Percentiles rank a stretch among this genome's conserved stretches.
These are phyloP conservation scores for Trichoplusia ni DNA, from an alignment of 1,140 invertebrate species.

Conservation along the genomic window DNA sequence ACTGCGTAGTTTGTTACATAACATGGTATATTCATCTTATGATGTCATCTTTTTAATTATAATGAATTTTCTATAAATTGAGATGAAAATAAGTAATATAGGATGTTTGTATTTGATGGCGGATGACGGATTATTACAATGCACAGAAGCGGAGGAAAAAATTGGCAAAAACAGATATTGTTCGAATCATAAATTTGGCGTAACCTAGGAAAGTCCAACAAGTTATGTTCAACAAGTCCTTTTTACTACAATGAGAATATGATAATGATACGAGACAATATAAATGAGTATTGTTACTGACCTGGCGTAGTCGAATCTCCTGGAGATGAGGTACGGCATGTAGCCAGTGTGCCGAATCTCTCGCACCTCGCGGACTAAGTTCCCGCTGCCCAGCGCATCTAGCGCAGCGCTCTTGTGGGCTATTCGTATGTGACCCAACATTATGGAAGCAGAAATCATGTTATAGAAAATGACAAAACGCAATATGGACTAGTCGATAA, in stretches of 20 bases:
- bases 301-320: constrained; percentile 58
- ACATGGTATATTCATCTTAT: too few relatives aligned
- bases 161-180: too few relatives aligned
- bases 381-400: constrained; percentile 56
- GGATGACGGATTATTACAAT: too few relatives aligned
- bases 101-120: too few relatives aligned
- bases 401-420: constrained; percentile 61
- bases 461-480: constrained; percentile 6
- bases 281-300: constrained; percentile 29
- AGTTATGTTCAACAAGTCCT: too few relatives aligned
- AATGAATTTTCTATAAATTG: not conserved
- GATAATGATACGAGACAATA: constrained; percentile 10
- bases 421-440: constrained; percentile 35
- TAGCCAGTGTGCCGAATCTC: constrained; percentile 52
- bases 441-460: constrained; percentile 1
- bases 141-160: too few relatives aligned
- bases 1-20: too few relatives aligned
- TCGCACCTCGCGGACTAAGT: constrained; percentile 58
- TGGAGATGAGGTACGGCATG: constrained; percentile 52
- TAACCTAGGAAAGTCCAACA: too few relatives aligned
- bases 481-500: constrained; percentile 1
- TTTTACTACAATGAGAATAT: not conserved
- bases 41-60: not conserved
- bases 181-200: too few relatives aligned
- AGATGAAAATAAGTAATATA: too few relatives aligned